A percentile compares a stretch with the other conserved stretches of the same genome.
phyloP scores from a whole-genome alignment of 2,888 invertebrate genomes.

The Neoascia interrupta region DNA sequence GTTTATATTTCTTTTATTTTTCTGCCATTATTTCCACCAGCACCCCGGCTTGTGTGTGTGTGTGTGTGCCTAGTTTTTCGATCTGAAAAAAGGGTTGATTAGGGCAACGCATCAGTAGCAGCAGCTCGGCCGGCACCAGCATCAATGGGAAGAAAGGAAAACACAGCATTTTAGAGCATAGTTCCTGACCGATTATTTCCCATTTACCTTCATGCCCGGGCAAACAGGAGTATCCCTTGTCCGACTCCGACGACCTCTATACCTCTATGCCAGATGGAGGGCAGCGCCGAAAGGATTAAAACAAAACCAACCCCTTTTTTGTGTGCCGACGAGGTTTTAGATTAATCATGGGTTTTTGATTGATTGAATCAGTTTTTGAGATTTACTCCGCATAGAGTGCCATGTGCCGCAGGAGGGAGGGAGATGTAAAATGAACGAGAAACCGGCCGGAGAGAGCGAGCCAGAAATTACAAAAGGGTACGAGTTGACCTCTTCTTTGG shows the following conservation, averaged over 20 bases:
- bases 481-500: constrained; percentile 65
- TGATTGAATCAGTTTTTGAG: constrained; percentile 68
- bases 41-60: constrained; percentile 20
- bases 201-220: constrained; percentile 57
- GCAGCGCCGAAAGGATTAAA: constrained; percentile 37
- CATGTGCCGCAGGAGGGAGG: too few species aligned
- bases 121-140: background rate
- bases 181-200: constrained; percentile 68
- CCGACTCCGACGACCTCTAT: background rate
- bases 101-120: constrained; percentile 22
- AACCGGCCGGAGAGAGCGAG: constrained; percentile 9
- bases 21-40: constrained; percentile 38
- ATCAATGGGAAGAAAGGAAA: constrained; percentile 12
- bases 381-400: constrained; percentile 44
- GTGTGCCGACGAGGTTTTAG: constrained; percentile 63
- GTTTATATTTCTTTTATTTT: constrained; percentile 9
- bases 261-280: background rate
- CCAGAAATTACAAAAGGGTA: constrained; percentile 44
- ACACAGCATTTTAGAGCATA: constrained; percentile 54
- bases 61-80: constrained; percentile 48
- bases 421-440: constrained; percentile 5
- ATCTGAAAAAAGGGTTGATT: constrained; percentile 66
- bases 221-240: constrained; percentile 7
- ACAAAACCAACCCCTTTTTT: constrained; percentile 58
- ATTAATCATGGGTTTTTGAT: constrained; percentile 69